A percentile compares a stretch with the other conserved stretches of the same genome.
phyloP scores from a whole-genome alignment of 2,113 vertebrate genomes.

The Diphyllodes magnificus region DNA sequence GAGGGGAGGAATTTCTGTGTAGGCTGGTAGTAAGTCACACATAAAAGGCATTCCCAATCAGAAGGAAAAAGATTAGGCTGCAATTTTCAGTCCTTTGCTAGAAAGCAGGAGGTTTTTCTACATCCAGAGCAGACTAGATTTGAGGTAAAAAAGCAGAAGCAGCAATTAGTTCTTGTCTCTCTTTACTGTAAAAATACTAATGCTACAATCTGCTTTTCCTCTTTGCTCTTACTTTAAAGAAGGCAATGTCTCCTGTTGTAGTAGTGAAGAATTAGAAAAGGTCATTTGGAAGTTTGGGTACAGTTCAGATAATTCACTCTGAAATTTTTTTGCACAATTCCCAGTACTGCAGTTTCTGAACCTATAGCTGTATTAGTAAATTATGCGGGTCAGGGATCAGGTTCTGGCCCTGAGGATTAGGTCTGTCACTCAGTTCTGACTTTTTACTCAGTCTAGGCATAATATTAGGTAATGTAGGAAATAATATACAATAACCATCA shows the following conservation, averaged over 20 bases:
- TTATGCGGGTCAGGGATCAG: neutral
- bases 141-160: neutral
- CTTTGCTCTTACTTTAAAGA: neutral
- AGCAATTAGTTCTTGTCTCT: neutral
- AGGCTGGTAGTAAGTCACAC: neutral
- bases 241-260: neutral
- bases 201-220: neutral
- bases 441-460: neutral
- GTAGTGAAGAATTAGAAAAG: neutral
- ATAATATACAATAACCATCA: neutral
- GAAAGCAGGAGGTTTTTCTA: neutral
- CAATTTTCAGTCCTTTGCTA: neutral
- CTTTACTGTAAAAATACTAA: neutral
- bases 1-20: neutral
- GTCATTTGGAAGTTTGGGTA: neutral
- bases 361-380: neutral
- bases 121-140: neutral
- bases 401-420: neutral
- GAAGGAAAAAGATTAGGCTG: neutral
- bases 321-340: neutral
- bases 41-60: neutral
- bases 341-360: neutral
- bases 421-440: neutral
- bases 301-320: neutral
- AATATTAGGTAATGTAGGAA: neutral